These are phyloP conservation scores for Lerista edwardsae DNA, from an alignment of 2,797 vertebrate species.

Conservation along the genomic window DNA sequence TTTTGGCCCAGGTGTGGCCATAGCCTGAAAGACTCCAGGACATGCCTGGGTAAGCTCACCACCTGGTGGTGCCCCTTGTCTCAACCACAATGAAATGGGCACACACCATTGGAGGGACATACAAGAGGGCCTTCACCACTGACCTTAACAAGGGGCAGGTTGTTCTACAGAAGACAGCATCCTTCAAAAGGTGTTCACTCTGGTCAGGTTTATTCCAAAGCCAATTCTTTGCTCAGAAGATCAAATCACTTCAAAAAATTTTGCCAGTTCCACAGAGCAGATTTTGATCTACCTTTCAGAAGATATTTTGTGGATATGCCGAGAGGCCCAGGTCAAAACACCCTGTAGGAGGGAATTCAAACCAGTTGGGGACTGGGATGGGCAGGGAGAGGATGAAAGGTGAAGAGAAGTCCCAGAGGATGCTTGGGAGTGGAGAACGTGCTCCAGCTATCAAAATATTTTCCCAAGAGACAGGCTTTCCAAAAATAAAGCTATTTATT, in stretches of 20 bases:
- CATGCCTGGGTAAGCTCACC: too few species aligned
- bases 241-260: background rate
- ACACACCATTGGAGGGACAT: background rate
- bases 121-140: background rate
- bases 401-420: background rate
- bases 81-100: too few species aligned
- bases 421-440: background rate
- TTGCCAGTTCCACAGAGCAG: background rate
- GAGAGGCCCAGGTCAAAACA: background rate
- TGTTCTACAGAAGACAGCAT: background rate
- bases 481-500: conserved; percentile 23
- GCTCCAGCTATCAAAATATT: conserved; percentile 20
- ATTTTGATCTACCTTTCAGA: background rate
- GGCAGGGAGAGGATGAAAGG: background rate
- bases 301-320: background rate
- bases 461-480: conserved; percentile 4
- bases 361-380: background rate
- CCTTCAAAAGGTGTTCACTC: too few species aligned
- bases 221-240: conserved; percentile 36
- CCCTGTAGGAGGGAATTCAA: too few species aligned
- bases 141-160: too few species aligned
- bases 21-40: too few species aligned
- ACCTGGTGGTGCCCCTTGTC: too few species aligned
- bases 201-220: background rate
- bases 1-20: too few species aligned